Evolutionary conservation across 2,888 invertebrate genomes (phyloP), one percentile per base, ranked within the genome.

Genomic region (Lysandra coridon): DNA sequence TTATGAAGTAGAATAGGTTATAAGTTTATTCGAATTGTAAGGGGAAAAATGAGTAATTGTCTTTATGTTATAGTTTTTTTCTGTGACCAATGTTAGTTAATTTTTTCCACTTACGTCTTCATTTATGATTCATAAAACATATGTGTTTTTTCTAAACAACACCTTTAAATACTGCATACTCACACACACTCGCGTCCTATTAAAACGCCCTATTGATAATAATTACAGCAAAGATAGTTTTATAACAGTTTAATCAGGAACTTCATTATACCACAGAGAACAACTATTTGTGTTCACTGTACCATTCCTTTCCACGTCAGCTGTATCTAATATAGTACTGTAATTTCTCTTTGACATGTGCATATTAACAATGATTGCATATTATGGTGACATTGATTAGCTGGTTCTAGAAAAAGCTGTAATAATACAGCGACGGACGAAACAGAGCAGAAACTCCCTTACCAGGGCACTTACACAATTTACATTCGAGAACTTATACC

Each of bases 391-490:
- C 64, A 30, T 23, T 64, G 30, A 64, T 64, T 30, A 12, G 64
- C 64, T 30, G 4, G 10, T 64, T 3, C 4, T 10, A 30, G 10
- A 64, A 64, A 64, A 64, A 64, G 30, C 23, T 64, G 30, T 64
- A 64, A 64, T 64, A 30, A 64, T 3, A 30, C 64, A 12, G 30
- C 30, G 64, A 64, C 12, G 64, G 64, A 64, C 64, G 64, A 64
- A 64, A 12, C 64, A 30, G 64, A 64, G 64, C 64, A 30, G 64
- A 64, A 64, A 64, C 64, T 64, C 30, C 64, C 64, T 64, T 62
- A 62, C 62, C 62, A n/a, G n/a, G 10, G 49, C 10, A 49, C 49
- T 44, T 14, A 53, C 0, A 14, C 53, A 12, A 53, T 0, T 53
- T 53, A 14, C 14, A 14, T 49, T 49, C 49, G 49, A 49, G 10